A percentile compares a stretch with the other conserved stretches of the same genome.
These are phyloP conservation scores for Trissolcus brochymenae DNA, from an alignment of 2,888 invertebrate genomes.

Conservation along the genomic window DNA sequence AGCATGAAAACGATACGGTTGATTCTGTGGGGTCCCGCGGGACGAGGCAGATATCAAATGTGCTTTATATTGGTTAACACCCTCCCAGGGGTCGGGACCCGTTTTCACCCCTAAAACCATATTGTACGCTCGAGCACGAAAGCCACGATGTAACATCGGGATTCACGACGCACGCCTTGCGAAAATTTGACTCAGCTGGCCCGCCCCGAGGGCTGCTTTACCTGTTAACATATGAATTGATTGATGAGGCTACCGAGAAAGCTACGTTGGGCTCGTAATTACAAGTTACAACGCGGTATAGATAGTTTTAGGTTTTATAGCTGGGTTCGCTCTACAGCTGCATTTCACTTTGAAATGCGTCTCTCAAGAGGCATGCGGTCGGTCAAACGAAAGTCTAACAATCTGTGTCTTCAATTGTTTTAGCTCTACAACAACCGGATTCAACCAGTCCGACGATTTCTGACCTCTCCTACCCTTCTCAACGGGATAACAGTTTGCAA, in stretches of 20 bases:
- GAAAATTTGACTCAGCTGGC: constrained; percentile 45
- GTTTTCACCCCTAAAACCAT: constrained; percentile 62
- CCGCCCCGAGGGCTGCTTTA: constrained; percentile 43
- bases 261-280: constrained; percentile 33
- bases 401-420: constrained; percentile 55
- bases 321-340: no score
- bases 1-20: constrained; percentile 74
- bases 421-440: constrained; percentile 85
- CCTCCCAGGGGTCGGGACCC: constrained; percentile 62
- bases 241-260: constrained; percentile 41
- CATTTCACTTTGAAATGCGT: no score
- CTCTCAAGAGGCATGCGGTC: no score
- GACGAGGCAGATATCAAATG: constrained; percentile 65
- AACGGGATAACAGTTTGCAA: constrained; percentile 71
- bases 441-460: constrained; percentile 91
- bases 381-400: background rate
- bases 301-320: no score
- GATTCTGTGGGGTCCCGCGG: constrained; percentile 66
- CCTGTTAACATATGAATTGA: constrained; percentile 52
- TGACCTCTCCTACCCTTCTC: constrained; percentile 79
- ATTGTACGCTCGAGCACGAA: constrained; percentile 61
- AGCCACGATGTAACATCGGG: constrained; percentile 62
- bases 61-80: constrained; percentile 72
- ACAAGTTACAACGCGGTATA: constrained; percentile 19
- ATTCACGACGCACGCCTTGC: constrained; percentile 48